A percentile compares a stretch with the other conserved stretches of the same genome.
Evolutionary conservation across 2,113 vertebrate species (phyloP).

Genomic region (Stegostoma tigrinum): DNA sequence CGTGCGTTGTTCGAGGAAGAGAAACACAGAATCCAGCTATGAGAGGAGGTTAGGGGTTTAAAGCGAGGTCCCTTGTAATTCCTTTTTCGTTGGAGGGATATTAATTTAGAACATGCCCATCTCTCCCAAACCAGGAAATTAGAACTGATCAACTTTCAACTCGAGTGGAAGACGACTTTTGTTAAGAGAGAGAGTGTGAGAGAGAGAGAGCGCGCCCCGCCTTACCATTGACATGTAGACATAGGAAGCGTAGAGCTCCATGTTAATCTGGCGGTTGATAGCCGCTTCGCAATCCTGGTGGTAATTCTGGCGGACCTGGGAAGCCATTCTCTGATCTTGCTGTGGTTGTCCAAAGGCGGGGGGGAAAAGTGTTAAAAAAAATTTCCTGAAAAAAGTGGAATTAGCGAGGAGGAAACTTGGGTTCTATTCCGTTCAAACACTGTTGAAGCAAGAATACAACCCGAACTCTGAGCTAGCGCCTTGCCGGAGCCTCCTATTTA

Average conservation of each 20-base stretch:
- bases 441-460: slow-evolving; percentile 66
- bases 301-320: slow-evolving; percentile 74
- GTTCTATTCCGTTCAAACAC: slow-evolving; percentile 73
- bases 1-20: neutral
- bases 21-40: too few relatives aligned
- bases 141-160: too few relatives aligned
- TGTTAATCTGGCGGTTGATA: slow-evolving; percentile 69
- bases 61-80: too few relatives aligned
- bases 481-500: neutral
- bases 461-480: neutral
- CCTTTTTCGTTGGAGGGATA: too few relatives aligned
- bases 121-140: too few relatives aligned
- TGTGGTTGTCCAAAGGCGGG: slow-evolving; percentile 43
- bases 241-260: slow-evolving; percentile 71
- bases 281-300: slow-evolving; percentile 65
- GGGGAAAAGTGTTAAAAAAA: neutral
- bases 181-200: too few relatives aligned
- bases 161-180: too few relatives aligned
- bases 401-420: neutral
- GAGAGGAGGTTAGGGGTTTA: too few relatives aligned
- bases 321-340: slow-evolving; percentile 50
- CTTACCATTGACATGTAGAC: slow-evolving; percentile 73
- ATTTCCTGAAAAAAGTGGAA: neutral
- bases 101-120: too few relatives aligned
- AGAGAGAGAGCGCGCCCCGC: too few relatives aligned